A percentile compares a stretch with the other conserved stretches of the same genome.
phyloP scores from a whole-genome alignment of 2,113 vertebrate species.

The Salminus brasiliensis region DNA sequence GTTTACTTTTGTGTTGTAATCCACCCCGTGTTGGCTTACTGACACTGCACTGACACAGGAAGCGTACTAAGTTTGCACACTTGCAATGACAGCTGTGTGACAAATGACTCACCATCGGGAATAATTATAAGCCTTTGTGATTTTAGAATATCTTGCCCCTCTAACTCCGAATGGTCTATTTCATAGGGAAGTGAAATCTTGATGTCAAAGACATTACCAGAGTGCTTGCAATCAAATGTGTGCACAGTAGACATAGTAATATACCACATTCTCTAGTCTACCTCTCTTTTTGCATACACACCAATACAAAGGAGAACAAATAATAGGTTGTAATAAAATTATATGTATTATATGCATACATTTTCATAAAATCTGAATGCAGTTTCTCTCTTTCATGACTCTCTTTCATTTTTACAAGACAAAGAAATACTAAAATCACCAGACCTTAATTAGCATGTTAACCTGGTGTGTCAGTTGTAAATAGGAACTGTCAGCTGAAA shows the following conservation, averaged over 20 bases:
- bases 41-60: not conserved
- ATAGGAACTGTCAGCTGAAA: too few species aligned
- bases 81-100: not conserved
- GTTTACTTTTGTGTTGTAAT: not conserved
- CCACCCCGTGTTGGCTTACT: not conserved
- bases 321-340: too few species aligned
- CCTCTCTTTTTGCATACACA: too few species aligned
- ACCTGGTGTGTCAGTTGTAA: too few species aligned
- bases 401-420: too few species aligned
- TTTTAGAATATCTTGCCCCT: not conserved
- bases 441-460: too few species aligned
- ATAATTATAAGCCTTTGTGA: not conserved
- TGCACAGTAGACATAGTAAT: not conserved
- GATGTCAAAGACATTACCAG: not conserved
- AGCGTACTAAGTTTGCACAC: not conserved
- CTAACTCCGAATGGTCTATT: not conserved
- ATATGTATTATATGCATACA: too few species aligned
- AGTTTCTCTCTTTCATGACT: too few species aligned
- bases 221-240: not conserved
- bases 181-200: not conserved
- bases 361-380: too few species aligned
- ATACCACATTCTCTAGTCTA: not conserved
- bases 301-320: too few species aligned
- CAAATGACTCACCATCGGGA: not conserved
- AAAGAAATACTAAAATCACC: too few species aligned